Evolutionary conservation across 2,797 vertebrate species (phyloP).

Genomic region (Myotis pilosus): DNA sequence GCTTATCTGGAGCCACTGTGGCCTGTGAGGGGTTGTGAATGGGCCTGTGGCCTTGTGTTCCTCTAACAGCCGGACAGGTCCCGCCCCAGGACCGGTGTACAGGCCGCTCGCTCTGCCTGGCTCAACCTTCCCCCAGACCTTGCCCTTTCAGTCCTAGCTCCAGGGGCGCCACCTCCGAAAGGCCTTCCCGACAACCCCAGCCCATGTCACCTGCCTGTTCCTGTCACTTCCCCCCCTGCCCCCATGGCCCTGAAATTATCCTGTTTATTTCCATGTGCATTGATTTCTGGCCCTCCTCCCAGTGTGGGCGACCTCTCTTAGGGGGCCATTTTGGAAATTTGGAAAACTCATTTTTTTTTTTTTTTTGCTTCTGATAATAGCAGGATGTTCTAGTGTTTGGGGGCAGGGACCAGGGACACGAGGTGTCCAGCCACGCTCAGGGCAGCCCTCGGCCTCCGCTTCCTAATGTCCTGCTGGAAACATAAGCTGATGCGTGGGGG

Average conservation of each 20-base stretch:
- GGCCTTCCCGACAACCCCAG: neutral
- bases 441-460: neutral
- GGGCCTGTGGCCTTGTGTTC: neutral
- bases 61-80: neutral
- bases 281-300: neutral
- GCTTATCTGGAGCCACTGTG: neutral
- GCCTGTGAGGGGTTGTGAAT: neutral
- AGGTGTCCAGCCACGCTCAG: neutral
- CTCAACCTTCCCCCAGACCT: neutral
- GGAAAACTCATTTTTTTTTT: neutral
- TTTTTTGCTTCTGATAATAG: neutral
- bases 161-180: neutral
- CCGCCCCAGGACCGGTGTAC: neutral
- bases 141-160: neutral
- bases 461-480: neutral
- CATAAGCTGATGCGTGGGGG: accelerated
- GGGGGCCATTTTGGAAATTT: neutral
- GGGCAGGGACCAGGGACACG: neutral
- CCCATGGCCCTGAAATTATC: neutral
- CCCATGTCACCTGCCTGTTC: neutral
- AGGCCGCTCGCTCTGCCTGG: neutral
- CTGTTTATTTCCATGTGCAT: neutral
- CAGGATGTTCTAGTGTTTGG: neutral
- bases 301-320: neutral
- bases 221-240: neutral